Evolutionary conservation across 2,113 vertebrate genomes (phyloP), one percentile per base, ranked within the genome.

Genomic region (Lutjanus erythropterus): DNA sequence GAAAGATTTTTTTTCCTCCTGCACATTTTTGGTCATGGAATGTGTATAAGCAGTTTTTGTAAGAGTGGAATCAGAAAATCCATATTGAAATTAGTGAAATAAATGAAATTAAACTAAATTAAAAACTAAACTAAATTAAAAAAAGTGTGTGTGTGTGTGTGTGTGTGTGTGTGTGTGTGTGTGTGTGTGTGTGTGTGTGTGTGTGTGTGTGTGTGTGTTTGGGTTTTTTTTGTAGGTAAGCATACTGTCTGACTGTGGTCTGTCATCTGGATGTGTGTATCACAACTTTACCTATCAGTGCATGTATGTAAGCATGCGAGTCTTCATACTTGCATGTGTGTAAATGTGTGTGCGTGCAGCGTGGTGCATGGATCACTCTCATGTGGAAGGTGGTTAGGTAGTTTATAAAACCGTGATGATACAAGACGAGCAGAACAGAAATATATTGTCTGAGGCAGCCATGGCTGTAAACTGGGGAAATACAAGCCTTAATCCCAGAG

Each of bases 401-500:
- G 85, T 93, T 89, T 87, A 84, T 86, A 86, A 90, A 89, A 86
- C 61, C 70, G 35, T 8, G 16, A 23, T n/a, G 55, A 27, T 35
- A 86, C 39, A 72, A 73, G 70, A 86, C 44, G 37, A 87, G 80
- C 60, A 69, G 69, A 91, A 90, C 86, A 87, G 87, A 80, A 85
- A 88, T 88, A 78, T 87, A 91, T 88, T 85, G 86, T 92, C 72
- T 4, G 44, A 69, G 72, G 67, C 77, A 91, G 88, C 59, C 71
- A 82, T 74, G 55, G 80, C 83, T 80, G 76, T 85, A 84, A 88
- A 89, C 89, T 80, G 77, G 80, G 76, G 90, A 93, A 93, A 92
- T 87, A 93, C 90, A 88, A 91, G 91, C 74, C 79, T 85, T 88
- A 84, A 91, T 90, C 90, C 89, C 86, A 71, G 76, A 92, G 91